Evolutionary conservation across 2,113 vertebrate species (phyloP), one percentile per base, ranked within the genome.

Genomic region (Atrichornis clamosus): DNA sequence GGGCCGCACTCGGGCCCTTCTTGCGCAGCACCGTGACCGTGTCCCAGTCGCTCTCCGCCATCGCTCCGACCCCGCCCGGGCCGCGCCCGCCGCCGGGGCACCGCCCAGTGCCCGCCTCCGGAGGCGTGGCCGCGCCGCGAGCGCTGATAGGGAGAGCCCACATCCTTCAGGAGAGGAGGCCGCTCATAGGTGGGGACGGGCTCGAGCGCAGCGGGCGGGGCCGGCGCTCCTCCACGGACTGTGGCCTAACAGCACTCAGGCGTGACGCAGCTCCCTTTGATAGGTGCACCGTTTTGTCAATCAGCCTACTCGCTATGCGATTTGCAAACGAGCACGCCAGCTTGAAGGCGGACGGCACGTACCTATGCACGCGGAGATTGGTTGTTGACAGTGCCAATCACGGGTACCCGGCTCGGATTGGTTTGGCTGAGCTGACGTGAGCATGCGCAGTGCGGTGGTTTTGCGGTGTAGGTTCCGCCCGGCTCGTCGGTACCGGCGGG

Each of bases 11-110:
- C 5, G 95, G 93, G 52, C 95, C 95, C 84, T 96, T 95, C 88
- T 95, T 95, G 84, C 93, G 95, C 91, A 95, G 95, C 93, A 95
- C 93, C 32, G 95, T 96, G 6, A 96, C 85, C 49, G 87, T 94
- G 59, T 88, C 95, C 64, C 72, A 67, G 26, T 85, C 89, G 67
- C 90, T 92, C 80, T 95, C 95, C 80, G 90, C 95, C 89, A 89
- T 91, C 53, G 62, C 62, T 35, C 50, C 93, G 5, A 35, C 86
- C 26, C 87, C 80, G 10, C 60, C 62, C 42, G 68, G 22, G 62
- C 59, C 50, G 53, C 74, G 42, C 94, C 84, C 80, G 47, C 75
- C 37, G 33, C 69, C 15, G 33, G 11, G 16, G 33, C 32, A 9
- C 60, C n/a, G 19, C 56, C 59, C 82, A 13, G 1, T 1, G 18